These are phyloP conservation scores for Himantopus leucocephalus DNA, from an alignment of 2,113 vertebrate species.

Conservation along the genomic window DNA sequence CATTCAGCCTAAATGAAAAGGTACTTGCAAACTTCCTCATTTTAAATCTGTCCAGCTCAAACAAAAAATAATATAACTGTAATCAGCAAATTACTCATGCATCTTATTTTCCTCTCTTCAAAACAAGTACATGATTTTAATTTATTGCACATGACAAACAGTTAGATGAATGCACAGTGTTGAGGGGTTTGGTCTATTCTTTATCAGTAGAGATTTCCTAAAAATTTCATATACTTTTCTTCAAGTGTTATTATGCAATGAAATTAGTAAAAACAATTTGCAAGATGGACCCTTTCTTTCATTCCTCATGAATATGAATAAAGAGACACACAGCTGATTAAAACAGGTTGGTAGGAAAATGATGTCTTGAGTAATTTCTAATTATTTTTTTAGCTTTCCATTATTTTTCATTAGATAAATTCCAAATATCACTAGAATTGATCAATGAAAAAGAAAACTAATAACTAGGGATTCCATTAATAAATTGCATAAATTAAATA, in stretches of 20 bases:
- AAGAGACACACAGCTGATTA: neutral
- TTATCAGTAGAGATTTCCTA: neutral
- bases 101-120: neutral
- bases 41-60: neutral
- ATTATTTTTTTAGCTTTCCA: neutral
- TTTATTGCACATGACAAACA: neutral
- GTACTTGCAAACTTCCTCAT: neutral
- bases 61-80: neutral
- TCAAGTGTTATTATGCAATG: neutral
- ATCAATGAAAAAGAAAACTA: neutral
- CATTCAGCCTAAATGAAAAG: neutral
- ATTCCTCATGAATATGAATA: neutral
- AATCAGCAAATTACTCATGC: neutral
- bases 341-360: neutral
- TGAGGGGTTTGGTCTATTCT: neutral
- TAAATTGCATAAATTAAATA: neutral
- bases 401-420: neutral
- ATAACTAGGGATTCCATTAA: neutral
- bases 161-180: neutral
- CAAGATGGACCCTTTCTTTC: neutral
- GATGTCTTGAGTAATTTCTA: neutral
- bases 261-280: neutral
- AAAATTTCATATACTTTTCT: neutral
- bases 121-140: neutral
- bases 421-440: neutral